Conservation (phyloP, 2,888 invertebrate genomes). For the Eristalinus sepulchralis region DNA sequence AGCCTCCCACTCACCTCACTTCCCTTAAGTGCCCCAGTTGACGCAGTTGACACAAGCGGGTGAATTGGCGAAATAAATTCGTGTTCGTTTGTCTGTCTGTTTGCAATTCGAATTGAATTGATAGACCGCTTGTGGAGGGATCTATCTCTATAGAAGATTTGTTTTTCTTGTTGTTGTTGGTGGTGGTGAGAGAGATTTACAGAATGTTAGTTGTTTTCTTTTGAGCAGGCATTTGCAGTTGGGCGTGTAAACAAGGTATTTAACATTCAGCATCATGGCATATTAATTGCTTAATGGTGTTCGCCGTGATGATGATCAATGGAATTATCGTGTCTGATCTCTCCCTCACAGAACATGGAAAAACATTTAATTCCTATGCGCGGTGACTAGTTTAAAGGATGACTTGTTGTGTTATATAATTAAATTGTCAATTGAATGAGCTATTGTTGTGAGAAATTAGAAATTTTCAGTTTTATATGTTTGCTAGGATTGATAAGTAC, state of each 20-base stretch:
- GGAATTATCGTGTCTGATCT: conserved; percentile 29
- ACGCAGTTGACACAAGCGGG: background rate
- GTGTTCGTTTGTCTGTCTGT: background rate
- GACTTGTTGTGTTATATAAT: background rate
- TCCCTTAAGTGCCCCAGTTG: background rate
- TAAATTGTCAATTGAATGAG: background rate
- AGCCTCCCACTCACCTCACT: background rate
- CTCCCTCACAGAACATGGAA: background rate
- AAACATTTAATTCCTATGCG: background rate
- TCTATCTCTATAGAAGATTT: background rate
- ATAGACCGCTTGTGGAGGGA: background rate
- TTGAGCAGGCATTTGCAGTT: background rate
- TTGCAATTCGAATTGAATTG: background rate
- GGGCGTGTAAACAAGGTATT: conserved; percentile 23
- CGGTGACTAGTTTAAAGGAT: background rate
- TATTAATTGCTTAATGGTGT: conserved; percentile 24
- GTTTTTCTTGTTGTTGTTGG: background rate
- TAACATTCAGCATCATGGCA: conserved; percentile 19
- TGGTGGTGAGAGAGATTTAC: background rate
- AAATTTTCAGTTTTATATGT: background rate
- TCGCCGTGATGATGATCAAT: conserved; percentile 40
- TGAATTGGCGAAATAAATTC: background rate
- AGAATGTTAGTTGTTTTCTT: background rate
- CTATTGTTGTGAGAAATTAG: background rate
- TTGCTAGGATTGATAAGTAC: background rate